These are phyloP conservation scores for Fistularia tabacaria DNA, from an alignment of 2,797 vertebrate species.

Conservation along the genomic window DNA sequence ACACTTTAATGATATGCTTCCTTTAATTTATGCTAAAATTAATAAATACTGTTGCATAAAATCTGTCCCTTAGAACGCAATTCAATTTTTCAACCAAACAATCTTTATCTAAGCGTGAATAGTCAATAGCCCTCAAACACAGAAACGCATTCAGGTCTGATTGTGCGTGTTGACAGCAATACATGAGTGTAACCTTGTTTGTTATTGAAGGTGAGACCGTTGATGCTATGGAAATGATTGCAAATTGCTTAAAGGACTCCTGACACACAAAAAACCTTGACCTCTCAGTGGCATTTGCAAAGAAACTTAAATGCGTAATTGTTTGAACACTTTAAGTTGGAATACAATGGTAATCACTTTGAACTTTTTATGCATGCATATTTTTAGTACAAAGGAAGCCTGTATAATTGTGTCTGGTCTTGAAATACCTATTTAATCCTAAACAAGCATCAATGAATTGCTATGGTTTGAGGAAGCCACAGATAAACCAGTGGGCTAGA, in stretches of 20 bases:
- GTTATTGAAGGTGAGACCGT: conserved; percentile 74
- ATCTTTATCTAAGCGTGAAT: conserved; percentile 30
- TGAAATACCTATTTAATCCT: no score
- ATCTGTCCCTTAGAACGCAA: not conserved
- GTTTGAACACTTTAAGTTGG: conserved; percentile 55
- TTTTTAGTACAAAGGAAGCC: no score
- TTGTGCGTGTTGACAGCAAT: conserved; percentile 43
- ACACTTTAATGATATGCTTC: no score
- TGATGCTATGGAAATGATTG: conserved; percentile 81
- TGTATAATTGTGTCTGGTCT: no score
- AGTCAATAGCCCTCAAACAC: conserved; percentile 20
- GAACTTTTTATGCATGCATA: conserved; percentile 1
- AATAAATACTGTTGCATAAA: no score
- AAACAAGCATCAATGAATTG: no score
- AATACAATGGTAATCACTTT: conserved; percentile 49
- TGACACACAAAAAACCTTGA: conserved; percentile 73
- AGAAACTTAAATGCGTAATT: conserved; percentile 61
- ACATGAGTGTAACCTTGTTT: conserved; percentile 73
- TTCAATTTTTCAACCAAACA: conserved; percentile 17
- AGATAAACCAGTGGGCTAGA: no score
- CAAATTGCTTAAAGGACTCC: conserved; percentile 79
- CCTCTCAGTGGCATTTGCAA: conserved; percentile 64
- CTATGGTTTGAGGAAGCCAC: no score
- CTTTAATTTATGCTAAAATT: no score
- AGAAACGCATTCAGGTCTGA: conserved; percentile 36